Evolutionary conservation across 2,797 vertebrate species (phyloP), one percentile per base, ranked within the genome.

Genomic region (Chloroceryle inda): DNA sequence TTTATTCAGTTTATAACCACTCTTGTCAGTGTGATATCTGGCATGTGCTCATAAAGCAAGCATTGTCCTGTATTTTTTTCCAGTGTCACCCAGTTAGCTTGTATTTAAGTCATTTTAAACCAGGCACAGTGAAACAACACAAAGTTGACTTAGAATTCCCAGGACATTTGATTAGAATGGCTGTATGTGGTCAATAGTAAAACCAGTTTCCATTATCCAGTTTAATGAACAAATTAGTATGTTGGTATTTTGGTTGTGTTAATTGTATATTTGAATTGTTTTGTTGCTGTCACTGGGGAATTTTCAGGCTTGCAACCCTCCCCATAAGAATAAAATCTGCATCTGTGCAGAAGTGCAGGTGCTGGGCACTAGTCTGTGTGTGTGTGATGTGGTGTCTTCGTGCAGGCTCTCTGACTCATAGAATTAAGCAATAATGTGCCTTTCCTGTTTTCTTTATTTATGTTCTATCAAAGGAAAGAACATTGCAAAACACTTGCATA

Each of bases 381-480:
- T 50, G 42, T 38, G 47, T 10, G 62, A 4, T 18, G 1, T 1
- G 5, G 23, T n/a, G 22, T 82, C 58, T 73, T 23, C 10, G 44
- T 9, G n/a, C 44, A 45, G 67, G 10, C 72, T 89, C 73, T 91
- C 78, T 66, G 61, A 81, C 62, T 78, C 13, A 0, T 2, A 24
- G 5, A 16, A 10, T 85, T 92, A 55, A 72, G 81, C 72, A 96
- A 44, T 94, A 89, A 63, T 3, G 16, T 0, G 0, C 64, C 71
- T 85, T 94, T 85, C 72, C 81, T 89, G 58, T 88, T 94, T 92
- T 67, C 63, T 94, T 79, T 86, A 26, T 85, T 73, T 88, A n/a
- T 81, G 52, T 45, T 24, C 29, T 75, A 4, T 78, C 69, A 88
- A 71, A 94, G 71, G 66, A 77, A 72, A 75, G 64, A 62, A 75